These are phyloP conservation scores for Machaerirhynchus nigripectus DNA, from an alignment of 2,113 vertebrate genomes.

Conservation along the genomic window DNA sequence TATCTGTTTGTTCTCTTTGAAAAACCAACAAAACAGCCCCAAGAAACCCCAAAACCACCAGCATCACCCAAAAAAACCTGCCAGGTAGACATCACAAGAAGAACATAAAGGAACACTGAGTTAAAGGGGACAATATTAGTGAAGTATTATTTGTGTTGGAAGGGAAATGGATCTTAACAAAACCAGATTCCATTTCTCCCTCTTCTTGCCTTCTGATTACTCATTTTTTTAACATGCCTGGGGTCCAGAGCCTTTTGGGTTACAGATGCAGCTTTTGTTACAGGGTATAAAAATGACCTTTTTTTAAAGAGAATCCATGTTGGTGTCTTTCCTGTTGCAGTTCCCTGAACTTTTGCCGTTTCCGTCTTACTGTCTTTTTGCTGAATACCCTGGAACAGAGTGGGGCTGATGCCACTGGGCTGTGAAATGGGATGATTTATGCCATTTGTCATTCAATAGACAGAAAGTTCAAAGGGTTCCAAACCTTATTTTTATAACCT, in stretches of 20 bases:
- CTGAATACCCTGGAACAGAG: not conserved
- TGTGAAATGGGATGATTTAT: not conserved
- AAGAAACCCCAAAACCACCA: not conserved
- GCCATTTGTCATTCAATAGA: not conserved
- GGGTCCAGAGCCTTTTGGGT: not conserved
- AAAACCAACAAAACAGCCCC: not conserved
- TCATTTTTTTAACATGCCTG: not conserved
- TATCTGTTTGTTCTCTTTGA: not conserved
- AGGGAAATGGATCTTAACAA: not conserved
- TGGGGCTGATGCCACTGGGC: not conserved
- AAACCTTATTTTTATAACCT: not conserved
- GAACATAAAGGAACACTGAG: not conserved
- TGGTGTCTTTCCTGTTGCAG: not conserved
- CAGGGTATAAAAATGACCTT: not conserved
- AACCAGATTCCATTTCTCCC: not conserved
- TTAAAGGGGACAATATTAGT: not conserved
- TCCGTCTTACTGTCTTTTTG: not conserved
- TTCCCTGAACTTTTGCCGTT: not conserved
- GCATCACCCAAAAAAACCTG: not conserved
- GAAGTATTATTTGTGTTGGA: not conserved
- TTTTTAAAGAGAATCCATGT: not conserved
- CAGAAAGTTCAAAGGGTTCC: not conserved
- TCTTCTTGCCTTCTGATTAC: not conserved
- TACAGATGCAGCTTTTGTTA: not conserved
- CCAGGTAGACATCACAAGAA: not conserved